These are phyloP conservation scores for Silvanus unidentatus DNA, from an alignment of 2,888 invertebrate genomes.

Conservation along the genomic window DNA sequence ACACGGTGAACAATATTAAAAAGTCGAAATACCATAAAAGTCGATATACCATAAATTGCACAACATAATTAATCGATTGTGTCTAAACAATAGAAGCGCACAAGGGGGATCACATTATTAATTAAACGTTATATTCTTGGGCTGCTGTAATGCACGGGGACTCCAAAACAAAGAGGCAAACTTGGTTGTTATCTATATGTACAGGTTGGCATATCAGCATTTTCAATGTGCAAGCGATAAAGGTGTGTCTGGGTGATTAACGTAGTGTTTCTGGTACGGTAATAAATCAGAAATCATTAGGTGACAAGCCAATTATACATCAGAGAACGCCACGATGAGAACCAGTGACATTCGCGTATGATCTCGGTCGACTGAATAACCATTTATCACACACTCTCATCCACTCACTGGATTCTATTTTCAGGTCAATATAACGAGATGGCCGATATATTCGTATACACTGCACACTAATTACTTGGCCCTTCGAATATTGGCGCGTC, in stretches of 20 bases:
- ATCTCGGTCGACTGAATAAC: constrained; percentile 24
- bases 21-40: too few relatives aligned
- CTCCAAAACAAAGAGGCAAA: constrained; percentile 9
- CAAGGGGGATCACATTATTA: constrained; percentile 10
- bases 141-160: neutral
- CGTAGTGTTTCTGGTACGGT: constrained; percentile 26
- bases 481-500: too few relatives aligned
- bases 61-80: constrained; percentile 9
- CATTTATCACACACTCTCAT: constrained; percentile 2
- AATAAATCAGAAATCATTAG: constrained; percentile 39
- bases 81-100: constrained; percentile 8
- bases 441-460: too few relatives aligned
- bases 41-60: constrained; percentile 1
- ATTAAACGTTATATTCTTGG: constrained; percentile 11
- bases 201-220: constrained; percentile 13
- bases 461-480: too few relatives aligned
- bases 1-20: too few relatives aligned
- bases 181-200: constrained; percentile 10
- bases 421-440: too few relatives aligned
- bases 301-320: constrained; percentile 37
- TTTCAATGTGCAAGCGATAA: constrained; percentile 17
- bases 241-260: constrained; percentile 34
- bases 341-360: constrained; percentile 31
- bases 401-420: too few relatives aligned
- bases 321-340: constrained; percentile 27